Conservation (phyloP, 2,113 vertebrate genomes). For the Uria lomvia region DNA sequence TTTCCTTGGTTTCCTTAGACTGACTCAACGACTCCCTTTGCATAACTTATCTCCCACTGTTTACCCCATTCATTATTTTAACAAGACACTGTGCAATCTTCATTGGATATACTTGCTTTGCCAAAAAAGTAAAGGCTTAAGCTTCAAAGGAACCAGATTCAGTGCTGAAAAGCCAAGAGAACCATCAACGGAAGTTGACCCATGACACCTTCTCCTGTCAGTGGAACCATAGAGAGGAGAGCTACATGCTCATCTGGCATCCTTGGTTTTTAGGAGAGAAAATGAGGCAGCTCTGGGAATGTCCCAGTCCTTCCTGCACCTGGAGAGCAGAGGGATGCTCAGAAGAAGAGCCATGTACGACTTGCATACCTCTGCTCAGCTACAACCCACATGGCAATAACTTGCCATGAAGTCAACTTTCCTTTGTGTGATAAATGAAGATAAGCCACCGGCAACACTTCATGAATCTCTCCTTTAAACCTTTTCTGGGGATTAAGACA, state of each 20-base stretch:
- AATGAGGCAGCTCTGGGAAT: background rate
- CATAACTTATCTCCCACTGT: background rate
- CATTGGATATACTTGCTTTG: background rate
- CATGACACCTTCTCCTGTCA: background rate
- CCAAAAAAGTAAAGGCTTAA: background rate
- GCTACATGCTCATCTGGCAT: background rate
- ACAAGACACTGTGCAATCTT: background rate
- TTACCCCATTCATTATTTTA: constrained; percentile 15
- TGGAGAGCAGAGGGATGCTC: background rate
- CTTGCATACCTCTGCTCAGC: background rate
- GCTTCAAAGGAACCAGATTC: background rate
- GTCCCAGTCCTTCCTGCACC: background rate
- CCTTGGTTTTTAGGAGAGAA: background rate
- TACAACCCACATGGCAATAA: accelerated
- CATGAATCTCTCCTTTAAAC: background rate
- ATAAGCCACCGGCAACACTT: background rate
- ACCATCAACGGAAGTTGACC: background rate
- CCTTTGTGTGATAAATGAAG: background rate
- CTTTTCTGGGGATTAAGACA: background rate
- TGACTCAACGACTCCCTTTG: background rate
- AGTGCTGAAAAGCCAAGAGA: background rate
- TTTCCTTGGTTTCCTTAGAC: background rate
- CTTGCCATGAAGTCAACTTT: background rate
- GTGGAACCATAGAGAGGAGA: background rate
- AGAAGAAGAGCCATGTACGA: background rate